phyloP scores from a whole-genome alignment of 2,888 invertebrate species.

The Tenthredo amoena region DNA sequence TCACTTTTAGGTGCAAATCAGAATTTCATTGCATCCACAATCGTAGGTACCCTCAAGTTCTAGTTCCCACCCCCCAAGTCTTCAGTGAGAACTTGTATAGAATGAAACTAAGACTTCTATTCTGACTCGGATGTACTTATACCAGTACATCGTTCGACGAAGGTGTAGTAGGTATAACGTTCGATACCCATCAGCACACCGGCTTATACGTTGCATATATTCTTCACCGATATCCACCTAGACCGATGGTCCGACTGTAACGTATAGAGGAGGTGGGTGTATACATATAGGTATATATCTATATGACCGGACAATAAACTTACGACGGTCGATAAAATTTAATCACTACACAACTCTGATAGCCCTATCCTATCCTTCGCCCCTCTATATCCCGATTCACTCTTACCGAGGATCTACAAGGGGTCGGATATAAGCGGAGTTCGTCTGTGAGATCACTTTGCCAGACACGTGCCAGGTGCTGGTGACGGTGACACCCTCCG shows the following conservation, averaged over 20 bases:
- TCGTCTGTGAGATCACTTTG: slow-evolving; percentile 25
- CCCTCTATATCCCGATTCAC: neutral
- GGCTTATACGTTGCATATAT: neutral
- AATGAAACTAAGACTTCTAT: too few species aligned
- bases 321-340: slow-evolving; percentile 53
- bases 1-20: too few species aligned
- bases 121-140: too few species aligned
- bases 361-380: slow-evolving; percentile 8
- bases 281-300: neutral
- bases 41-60: too few species aligned
- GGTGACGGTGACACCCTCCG: slow-evolving; percentile 13
- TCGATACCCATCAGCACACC: neutral
- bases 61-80: too few species aligned
- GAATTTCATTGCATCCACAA: too few species aligned
- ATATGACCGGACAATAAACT: slow-evolving; percentile 48
- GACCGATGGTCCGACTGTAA: neutral
- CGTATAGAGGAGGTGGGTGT: too few species aligned
- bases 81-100: too few species aligned
- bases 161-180: neutral
- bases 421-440: slow-evolving; percentile 12
- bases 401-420: neutral
- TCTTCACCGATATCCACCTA: neutral
- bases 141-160: too few species aligned
- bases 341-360: slow-evolving; percentile 49
- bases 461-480: slow-evolving; percentile 34